Base-by-base conservation (phyloP, 2,888 invertebrate genomes). In the Drosophila pegasa region DNA sequence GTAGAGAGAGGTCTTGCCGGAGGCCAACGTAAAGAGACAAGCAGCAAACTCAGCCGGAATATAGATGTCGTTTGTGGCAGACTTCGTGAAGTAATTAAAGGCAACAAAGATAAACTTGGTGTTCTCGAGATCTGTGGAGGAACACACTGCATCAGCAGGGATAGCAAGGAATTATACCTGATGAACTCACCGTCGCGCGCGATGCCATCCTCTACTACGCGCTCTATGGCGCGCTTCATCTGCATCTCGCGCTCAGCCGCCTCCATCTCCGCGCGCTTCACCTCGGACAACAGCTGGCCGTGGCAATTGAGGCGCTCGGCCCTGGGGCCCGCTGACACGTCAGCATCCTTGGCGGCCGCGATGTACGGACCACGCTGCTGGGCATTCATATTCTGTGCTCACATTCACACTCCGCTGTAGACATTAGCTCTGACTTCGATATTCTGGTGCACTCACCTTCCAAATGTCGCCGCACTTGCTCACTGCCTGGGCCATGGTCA, bases 21-120 rank as follows among this genome's bases (percentile, higher is more conserved):
- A 75, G 43, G 90, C 76, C 0, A 94, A 69, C 0, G 93, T 93
- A 76, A 92, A 94, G 71, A 93, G 90, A 14, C 91, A 90, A 0
- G 94, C 70, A 0, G 93, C 93, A 41, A 94, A 90, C 86, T 94
- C 94, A 1, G 93, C 94, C 0, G 94, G 94, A 16, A 91, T 88
- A 76, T 92, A 93, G 1, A 90, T 64, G 0, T 78, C 82, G 1
- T 69, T 75, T 3, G 77, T 75, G 0, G 71, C 35, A 0, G 87
- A 86, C 66, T 90, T 91, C 0, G 82, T 80, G 47, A 91, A 92
- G 55, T 90, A 92, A 22, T 92, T 92, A 0, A 87, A 91, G 58
- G 89, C 88, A 0, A 82, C 80, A 41, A 92, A 91, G 3, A 85
- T 78, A 22, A 88, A 92, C 1, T 74, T 80, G 3, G 84, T 74